Base-by-base conservation (phyloP, 2,797 vertebrate genomes). In the Luscinia megarhynchos region DNA sequence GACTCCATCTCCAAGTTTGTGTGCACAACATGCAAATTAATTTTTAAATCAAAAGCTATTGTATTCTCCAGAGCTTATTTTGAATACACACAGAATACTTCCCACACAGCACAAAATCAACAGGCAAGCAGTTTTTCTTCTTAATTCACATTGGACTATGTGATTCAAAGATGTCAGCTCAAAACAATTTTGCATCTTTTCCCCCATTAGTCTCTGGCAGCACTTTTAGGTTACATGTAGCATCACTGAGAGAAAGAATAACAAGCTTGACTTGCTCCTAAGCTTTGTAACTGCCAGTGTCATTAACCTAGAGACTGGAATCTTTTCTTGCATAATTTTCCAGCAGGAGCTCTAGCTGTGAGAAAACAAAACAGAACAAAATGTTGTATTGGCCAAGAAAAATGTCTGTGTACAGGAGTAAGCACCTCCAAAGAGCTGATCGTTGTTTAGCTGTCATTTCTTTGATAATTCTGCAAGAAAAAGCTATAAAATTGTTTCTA, bases 11-110 rank as follows among this genome's bases (percentile, higher is more conserved):
- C 89, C 88, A 96, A 91, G 70, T 83, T 45, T 30, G n/a, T 95
- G 84, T 81, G 86, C 26, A 79, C 64, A 94, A 95, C 68, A 95
- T 88, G 89, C 84, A 96, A 95, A 96, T 90, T 85, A 90, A 84
- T 94, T 96, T 94, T 93, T 57, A 87, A 93, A 96, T 85, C 84
- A 93, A 89, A 93, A 95, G 76, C 76, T 82, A 90, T 84, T 97
- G 64, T 93, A 72, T 80, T 93, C 87, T 84, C 66, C 73, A 93
- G 76, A 93, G 83, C 73, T 91, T 70, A 69, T 91, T 90, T 89
- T 87, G 75, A 53, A 55, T 46, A 81, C 6, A 63, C 59, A 63
- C 30, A 86, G 67, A 84, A 80, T 18, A 41, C 48, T 87, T 73
- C 74, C 58, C 92, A 87, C 90, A 66, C n/a, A 63, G 84, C 63